Conservation (phyloP, 2,888 invertebrate genomes). For the Thyatira batis region DNA sequence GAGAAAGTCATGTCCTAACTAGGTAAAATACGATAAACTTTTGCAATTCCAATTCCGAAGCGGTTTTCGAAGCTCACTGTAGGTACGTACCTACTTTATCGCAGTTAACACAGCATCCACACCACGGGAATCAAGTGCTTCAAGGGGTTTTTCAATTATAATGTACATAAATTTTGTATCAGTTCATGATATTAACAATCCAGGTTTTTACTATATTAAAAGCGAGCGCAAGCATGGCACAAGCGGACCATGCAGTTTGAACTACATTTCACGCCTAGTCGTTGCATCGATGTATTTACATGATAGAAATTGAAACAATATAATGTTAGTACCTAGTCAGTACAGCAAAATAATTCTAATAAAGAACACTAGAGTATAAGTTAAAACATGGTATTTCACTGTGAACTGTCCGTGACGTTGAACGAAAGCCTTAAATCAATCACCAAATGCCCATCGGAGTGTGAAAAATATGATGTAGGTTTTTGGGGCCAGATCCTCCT, state of each 20-base stretch:
- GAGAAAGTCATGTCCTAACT: no score
- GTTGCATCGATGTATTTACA: slow-evolving; percentile 23
- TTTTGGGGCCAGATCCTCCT: no score
- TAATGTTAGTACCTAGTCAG: not conserved
- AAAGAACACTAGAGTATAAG: not conserved
- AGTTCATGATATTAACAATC: no score
- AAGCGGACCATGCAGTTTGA: slow-evolving; percentile 56
- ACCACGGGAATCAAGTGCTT: not conserved
- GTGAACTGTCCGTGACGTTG: no score
- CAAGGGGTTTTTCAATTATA: not conserved
- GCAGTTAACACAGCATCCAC: no score
- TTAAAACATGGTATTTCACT: not conserved
- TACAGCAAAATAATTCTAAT: not conserved
- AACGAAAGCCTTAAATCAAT: no score
- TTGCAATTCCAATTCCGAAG: no score
- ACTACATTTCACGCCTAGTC: slow-evolving; percentile 61
- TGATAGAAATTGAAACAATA: slow-evolving; percentile 28
- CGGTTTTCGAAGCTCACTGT: no score
- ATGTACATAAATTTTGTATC: not conserved
- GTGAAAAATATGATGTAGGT: no score
- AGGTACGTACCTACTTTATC: no score
- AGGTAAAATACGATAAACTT: no score
- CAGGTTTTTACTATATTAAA: not conserved
- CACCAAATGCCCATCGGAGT: no score
- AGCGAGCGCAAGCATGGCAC: slow-evolving; percentile 24